Evolutionary conservation across 2,797 vertebrate genomes (phyloP), one percentile per base, ranked within the genome.

Genomic region (Scarus forsteni): DNA sequence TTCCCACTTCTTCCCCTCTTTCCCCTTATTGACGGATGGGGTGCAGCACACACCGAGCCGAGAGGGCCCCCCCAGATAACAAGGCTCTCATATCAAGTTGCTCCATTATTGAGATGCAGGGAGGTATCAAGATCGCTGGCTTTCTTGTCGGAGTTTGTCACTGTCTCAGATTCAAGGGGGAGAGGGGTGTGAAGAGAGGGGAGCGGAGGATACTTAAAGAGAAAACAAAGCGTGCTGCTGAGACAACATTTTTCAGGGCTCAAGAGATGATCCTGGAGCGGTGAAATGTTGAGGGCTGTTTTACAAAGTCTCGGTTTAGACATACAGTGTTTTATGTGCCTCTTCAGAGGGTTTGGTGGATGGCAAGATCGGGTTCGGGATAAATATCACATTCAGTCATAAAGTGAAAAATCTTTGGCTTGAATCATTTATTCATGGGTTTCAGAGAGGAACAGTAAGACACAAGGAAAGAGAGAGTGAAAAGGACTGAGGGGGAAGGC

Each of bases 81-180:
- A 77, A 88, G 78, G 83, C 91, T 91, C 88, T 90, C 90, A 88
- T 93, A 94, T 92, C 88, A 90, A 85, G 84, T 94, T 87, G 91
- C 77, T 89, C 91, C 89, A 88, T 86, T 83, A 92, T 89, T 90
- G 92, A 93, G 88, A 93, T 92, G 92, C 89, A 76, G 90, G 84
- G 79, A 88, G 84, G 93, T 94, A 95, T 94, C 87, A 88, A 93
- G 93, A 95, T 93, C 81, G 71, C 87, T 76, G 87, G 85, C 92
- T 93, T 79, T 68, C 92, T 94, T 93, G 94, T 95, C 92, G 88
- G 85, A 89, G 85, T 95, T 93, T 95, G 94, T 95, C 94, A 93
- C 89, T 88, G 90, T 85, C 92, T 89, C 86, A 90, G 93, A 94
- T 93, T 92, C 90, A 60, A 62, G 79, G 85, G 88, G 3, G 80